These are phyloP conservation scores for Heteromurus nitidus DNA, from an alignment of 2,888 invertebrate genomes.

Conservation along the genomic window DNA sequence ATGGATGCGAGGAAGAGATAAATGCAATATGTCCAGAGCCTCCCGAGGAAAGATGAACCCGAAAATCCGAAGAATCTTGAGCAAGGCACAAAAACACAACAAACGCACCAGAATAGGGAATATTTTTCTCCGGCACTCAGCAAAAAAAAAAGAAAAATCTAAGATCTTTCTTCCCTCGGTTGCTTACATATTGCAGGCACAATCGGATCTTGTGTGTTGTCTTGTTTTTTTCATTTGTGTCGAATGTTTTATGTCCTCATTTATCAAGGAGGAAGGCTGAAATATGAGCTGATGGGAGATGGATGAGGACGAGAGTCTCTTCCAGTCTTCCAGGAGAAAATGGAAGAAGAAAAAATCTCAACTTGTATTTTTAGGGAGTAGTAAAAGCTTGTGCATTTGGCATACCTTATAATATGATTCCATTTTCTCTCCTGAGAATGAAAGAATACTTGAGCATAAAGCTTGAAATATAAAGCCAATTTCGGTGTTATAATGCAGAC, in stretches of 20 bases:
- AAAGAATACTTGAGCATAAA: too few species aligned
- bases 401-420: neutral
- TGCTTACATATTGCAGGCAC: neutral
- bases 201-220: conserved; percentile 58
- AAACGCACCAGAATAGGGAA: too few species aligned
- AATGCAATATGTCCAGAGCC: conserved; percentile 53
- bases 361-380: conserved; percentile 7
- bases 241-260: conserved; percentile 70
- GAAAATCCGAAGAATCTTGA: conserved; percentile 54
- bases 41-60: conserved; percentile 44
- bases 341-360: conserved; percentile 63
- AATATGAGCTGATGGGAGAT: conserved; percentile 71
- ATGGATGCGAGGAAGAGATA: neutral
- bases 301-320: conserved; percentile 63
- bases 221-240: conserved; percentile 63
- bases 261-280: conserved; percentile 68
- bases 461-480: conserved; percentile 50
- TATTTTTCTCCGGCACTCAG: too few species aligned
- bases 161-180: conserved; percentile 3
- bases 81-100: conserved; percentile 37
- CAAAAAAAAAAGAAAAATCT: too few species aligned
- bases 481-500: conserved; percentile 43
- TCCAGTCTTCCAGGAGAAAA: too few species aligned
- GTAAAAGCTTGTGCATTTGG: conserved; percentile 7
- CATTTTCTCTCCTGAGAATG: neutral